These are phyloP conservation scores for Porites australiensis DNA, from an alignment of 64 coral and sea anemone species.

Conservation along the genomic window DNA sequence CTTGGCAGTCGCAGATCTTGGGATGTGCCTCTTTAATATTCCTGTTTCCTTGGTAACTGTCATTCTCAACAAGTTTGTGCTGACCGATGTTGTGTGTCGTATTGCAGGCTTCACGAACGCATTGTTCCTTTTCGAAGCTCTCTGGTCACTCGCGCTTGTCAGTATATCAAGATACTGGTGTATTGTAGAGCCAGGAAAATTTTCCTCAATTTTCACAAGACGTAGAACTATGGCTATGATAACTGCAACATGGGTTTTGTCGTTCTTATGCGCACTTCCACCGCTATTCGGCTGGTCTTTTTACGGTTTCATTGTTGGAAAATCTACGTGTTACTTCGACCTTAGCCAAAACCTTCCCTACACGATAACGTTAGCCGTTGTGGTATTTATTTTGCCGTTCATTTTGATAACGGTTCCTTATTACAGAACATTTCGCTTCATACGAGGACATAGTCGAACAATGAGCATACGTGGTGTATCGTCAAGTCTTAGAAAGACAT, in stretches of 20 bases:
- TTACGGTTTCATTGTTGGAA: conserved; percentile 54
- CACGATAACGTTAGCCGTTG: conserved; percentile 70
- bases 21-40: conserved; percentile 85
- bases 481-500: conserved; percentile 49
- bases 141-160: conserved; percentile 86
- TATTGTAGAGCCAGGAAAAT: conserved; percentile 86
- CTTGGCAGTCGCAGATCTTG: conserved; percentile 82
- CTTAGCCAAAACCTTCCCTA: conserved; percentile 72
- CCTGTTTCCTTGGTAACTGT: conserved; percentile 84
- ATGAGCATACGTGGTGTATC: conserved; percentile 62
- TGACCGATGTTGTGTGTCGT: conserved; percentile 49
- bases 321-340: conserved; percentile 73
- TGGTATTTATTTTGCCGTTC: conserved; percentile 76
- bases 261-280: conserved; percentile 70
- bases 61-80: conserved; percentile 55
- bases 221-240: conserved; percentile 77
- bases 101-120: conserved; percentile 84
- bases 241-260: conserved; percentile 64
- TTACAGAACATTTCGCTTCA: conserved; percentile 86
- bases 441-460: conserved; percentile 73
- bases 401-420: conserved; percentile 81
- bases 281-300: conserved; percentile 75
- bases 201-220: conserved; percentile 77
- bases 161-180: conserved; percentile 94
- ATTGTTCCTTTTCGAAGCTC: conserved; percentile 84